Conservation (phyloP, 2,113 vertebrate species). For the Oncorhynchus keta region DNA sequence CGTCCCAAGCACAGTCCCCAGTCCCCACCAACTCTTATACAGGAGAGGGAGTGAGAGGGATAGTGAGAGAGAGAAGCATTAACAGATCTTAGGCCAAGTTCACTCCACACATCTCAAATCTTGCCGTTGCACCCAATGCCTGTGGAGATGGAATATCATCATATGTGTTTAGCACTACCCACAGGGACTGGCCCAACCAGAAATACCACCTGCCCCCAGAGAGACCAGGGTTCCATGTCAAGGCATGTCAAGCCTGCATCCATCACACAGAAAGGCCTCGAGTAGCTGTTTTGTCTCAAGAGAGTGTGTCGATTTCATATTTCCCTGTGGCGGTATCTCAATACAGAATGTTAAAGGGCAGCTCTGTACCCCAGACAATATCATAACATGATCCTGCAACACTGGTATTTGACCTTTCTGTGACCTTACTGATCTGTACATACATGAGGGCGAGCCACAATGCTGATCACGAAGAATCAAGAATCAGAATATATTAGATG, state of each 20-base stretch:
- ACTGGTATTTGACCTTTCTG: conserved; percentile 11
- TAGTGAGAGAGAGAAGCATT: no score
- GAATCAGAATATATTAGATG: neutral
- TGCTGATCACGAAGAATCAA: conserved; percentile 1
- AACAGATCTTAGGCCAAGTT: neutral
- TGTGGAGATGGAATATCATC: no score
- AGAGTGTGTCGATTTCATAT: conserved; percentile 51
- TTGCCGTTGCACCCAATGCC: no score
- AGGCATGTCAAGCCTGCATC: conserved; percentile 41
- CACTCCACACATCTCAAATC: no score
- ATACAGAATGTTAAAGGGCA: conserved; percentile 31
- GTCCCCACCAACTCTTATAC: no score
- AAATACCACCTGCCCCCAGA: conserved; percentile 46
- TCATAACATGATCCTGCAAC: conserved; percentile 28
- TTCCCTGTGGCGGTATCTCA: conserved; percentile 44
- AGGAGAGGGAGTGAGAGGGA: no score
- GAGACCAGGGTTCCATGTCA: conserved; percentile 18
- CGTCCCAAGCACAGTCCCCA: no score
- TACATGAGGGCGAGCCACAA: neutral
- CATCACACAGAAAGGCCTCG: conserved; percentile 41
- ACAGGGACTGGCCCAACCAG: conserved; percentile 49
- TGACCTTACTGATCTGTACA: neutral
- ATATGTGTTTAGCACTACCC: conserved; percentile 31
- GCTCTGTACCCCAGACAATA: conserved; percentile 29
- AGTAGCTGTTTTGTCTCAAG: conserved; percentile 59